Conservation (phyloP, 2,888 invertebrate species). For the Acronicta alni region DNA sequence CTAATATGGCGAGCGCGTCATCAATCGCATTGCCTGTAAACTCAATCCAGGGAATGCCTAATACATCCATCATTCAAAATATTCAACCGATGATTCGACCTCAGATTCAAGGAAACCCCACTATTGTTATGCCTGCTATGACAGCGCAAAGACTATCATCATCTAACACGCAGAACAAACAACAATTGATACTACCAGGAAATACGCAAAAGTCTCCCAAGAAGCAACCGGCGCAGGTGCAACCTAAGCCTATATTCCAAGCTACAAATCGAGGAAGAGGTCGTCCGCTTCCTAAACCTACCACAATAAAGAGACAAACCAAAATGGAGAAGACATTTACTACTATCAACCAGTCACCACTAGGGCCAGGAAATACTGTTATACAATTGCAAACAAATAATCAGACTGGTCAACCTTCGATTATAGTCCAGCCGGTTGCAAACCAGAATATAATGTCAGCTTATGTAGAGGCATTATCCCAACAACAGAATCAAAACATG, state of each 20-base stretch:
- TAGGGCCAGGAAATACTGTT: slow-evolving; percentile 86
- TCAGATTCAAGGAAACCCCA: slow-evolving; percentile 84
- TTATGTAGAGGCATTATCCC: slow-evolving; percentile 92
- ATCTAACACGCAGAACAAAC: slow-evolving; percentile 83
- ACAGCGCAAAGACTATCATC: slow-evolving; percentile 82
- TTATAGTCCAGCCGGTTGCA: slow-evolving; percentile 91
- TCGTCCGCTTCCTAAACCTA: slow-evolving; percentile 84
- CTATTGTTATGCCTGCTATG: slow-evolving; percentile 84
- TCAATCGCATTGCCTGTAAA: slow-evolving; percentile 86
- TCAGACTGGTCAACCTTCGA: slow-evolving; percentile 89
- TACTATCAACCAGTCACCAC: slow-evolving; percentile 82
- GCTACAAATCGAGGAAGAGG: slow-evolving; percentile 80
- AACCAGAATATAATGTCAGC: slow-evolving; percentile 90
- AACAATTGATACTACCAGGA: slow-evolving; percentile 82
- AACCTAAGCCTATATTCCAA: slow-evolving; percentile 87
- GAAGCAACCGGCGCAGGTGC: slow-evolving; percentile 82
- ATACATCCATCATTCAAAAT: slow-evolving; percentile 84
- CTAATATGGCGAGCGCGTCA: slow-evolving; percentile 86
- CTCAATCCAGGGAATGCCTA: slow-evolving; percentile 85
- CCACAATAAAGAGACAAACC: slow-evolving; percentile 84
- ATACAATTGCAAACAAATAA: slow-evolving; percentile 89
- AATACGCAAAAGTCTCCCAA: slow-evolving; percentile 85
- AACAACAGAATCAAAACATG: slow-evolving; percentile 92
- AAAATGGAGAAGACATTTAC: slow-evolving; percentile 85
- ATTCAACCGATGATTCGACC: slow-evolving; percentile 87